These are phyloP conservation scores for Nudaria mundana DNA, from an alignment of 2,888 invertebrate species.

Conservation along the genomic window DNA sequence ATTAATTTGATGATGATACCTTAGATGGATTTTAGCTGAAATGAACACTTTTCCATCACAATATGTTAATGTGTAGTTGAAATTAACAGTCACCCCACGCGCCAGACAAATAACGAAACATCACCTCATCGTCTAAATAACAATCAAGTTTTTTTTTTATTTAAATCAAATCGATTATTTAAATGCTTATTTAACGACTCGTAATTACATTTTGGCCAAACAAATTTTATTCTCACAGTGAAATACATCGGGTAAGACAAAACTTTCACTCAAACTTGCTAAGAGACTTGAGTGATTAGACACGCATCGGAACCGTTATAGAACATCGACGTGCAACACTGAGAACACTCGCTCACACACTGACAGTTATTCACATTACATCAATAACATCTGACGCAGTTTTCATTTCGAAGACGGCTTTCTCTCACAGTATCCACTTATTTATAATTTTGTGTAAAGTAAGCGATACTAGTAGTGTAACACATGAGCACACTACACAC, in stretches of 20 bases:
- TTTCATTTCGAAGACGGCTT: neutral
- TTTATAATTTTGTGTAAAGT: constrained; percentile 8
- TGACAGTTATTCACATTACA: constrained; percentile 6
- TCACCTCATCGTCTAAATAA: constrained; percentile 32
- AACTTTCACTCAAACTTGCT: constrained; percentile 19
- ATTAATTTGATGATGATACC: too few species aligned
- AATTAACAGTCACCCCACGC: constrained; percentile 26
- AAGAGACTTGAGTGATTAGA: constrained; percentile 9
- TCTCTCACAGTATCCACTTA: constrained; percentile 4
- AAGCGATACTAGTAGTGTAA: constrained; percentile 5
- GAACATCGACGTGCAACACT: neutral
- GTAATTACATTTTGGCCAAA: constrained; percentile 30
- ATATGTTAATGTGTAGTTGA: too few species aligned
- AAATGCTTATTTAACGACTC: constrained; percentile 52
- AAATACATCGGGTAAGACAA: constrained; percentile 13
- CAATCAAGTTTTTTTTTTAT: constrained; percentile 20
- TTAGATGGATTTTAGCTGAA: too few species aligned
- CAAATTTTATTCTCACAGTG: constrained; percentile 17
- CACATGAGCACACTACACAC: neutral
- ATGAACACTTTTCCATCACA: too few species aligned
- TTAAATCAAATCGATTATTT: constrained; percentile 39
- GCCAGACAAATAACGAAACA: constrained; percentile 35
- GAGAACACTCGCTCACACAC: constrained; percentile 1
- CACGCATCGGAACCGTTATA: constrained; percentile 8
- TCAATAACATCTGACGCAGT: constrained; percentile 1